Evolutionary conservation across 2,113 vertebrate genomes (phyloP).

Genomic region (Callocephalon fimbriatum): DNA sequence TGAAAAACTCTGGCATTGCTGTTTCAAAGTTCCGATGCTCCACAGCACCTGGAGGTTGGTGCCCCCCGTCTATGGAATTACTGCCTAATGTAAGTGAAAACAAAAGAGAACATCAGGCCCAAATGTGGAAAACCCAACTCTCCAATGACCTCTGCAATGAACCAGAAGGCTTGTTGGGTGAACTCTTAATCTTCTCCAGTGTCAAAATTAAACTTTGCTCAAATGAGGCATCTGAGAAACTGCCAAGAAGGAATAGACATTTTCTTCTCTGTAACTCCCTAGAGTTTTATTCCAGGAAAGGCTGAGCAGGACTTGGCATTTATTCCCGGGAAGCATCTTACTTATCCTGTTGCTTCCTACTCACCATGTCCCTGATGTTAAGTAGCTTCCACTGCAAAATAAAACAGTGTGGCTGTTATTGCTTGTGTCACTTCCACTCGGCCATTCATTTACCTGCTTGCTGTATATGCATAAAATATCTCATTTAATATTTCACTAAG

Average conservation of each 20-base stretch:
- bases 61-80: too few relatives aligned
- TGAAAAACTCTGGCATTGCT: too few relatives aligned
- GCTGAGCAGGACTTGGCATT: neutral
- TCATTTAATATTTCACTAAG: neutral
- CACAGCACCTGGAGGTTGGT: too few relatives aligned
- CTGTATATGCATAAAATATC: neutral
- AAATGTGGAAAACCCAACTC: fast-evolving
- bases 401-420: neutral
- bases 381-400: neutral
- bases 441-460: neutral
- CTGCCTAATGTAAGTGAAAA: neutral
- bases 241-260: neutral
- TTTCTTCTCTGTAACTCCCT: neutral
- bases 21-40: too few relatives aligned
- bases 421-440: neutral
- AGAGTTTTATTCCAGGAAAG: slow-evolving; percentile 4
- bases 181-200: neutral
- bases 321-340: slow-evolving; percentile 3
- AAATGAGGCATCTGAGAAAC: neutral
- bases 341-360: neutral
- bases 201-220: neutral
- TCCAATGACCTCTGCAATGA: neutral
- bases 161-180: neutral
- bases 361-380: neutral
- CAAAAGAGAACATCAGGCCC: neutral